Evolutionary conservation across 2,888 invertebrate species (phyloP).

Genomic region (Scaeva pyrastri): DNA sequence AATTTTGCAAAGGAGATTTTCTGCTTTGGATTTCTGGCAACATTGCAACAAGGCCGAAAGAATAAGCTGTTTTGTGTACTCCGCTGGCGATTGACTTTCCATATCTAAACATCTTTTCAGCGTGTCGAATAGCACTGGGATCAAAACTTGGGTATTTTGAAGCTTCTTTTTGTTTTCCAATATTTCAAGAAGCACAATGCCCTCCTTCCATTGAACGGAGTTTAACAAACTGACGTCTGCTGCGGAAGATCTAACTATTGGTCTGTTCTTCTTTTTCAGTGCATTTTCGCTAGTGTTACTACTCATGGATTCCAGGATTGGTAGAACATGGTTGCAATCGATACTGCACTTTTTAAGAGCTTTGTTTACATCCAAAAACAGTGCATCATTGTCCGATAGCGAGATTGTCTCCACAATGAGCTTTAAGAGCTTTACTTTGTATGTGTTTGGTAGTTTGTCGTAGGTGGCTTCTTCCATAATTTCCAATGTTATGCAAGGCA

Average conservation of each 20-base stretch:
- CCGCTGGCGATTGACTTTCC: slow-evolving; percentile 92
- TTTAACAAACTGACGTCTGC: slow-evolving; percentile 84
- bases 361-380: slow-evolving; percentile 87
- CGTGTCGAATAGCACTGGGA: slow-evolving; percentile 91
- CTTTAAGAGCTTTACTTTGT: slow-evolving; percentile 84
- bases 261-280: slow-evolving; percentile 16
- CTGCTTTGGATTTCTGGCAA: slow-evolving; percentile 86
- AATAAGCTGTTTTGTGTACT: slow-evolving; percentile 95
- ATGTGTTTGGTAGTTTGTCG: slow-evolving; percentile 84
- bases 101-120: slow-evolving; percentile 91
- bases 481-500: slow-evolving; percentile 80
- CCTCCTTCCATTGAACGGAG: slow-evolving; percentile 90
- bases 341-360: slow-evolving; percentile 88
- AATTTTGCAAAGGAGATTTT: slow-evolving; percentile 83
- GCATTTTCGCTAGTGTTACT: slow-evolving; percentile 53
- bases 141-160: slow-evolving; percentile 86
- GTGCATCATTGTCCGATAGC: slow-evolving; percentile 86
- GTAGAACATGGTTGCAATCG: slow-evolving; percentile 86
- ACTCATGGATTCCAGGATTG: slow-evolving; percentile 86
- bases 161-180: slow-evolving; percentile 94
- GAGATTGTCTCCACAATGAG: slow-evolving; percentile 86
- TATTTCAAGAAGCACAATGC: slow-evolving; percentile 92
- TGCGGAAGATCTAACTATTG: neutral
- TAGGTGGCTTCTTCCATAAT: slow-evolving; percentile 80
- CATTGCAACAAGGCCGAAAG: slow-evolving; percentile 91